Conservation (phyloP, 2,113 vertebrate genomes). For the Anas platyrhynchos region DNA sequence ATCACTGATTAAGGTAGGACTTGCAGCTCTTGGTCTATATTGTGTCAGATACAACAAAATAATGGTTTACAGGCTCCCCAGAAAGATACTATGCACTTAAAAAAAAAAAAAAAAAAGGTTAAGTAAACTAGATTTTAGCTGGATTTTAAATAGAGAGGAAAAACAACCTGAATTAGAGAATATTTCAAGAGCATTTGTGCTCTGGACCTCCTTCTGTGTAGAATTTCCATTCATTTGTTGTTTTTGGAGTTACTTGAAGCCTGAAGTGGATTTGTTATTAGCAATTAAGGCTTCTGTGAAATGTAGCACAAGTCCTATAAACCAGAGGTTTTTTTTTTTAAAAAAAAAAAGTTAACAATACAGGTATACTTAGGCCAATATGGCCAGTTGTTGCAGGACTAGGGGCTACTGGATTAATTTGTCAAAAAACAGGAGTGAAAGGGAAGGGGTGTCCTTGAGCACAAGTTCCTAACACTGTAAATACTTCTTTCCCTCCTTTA, state of each 20-base stretch:
- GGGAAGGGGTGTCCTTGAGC: background rate
- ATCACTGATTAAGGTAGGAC: no score
- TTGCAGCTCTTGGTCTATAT: no score
- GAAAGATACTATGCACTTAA: accelerated
- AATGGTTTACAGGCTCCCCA: background rate
- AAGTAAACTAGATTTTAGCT: no score
- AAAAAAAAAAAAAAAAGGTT: background rate
- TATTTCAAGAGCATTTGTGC: background rate
- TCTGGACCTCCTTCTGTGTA: background rate
- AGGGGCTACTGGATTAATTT: background rate
- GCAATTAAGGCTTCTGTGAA: background rate
- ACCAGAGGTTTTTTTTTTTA: no score
- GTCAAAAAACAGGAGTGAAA: background rate
- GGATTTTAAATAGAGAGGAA: background rate
- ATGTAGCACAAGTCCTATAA: background rate
- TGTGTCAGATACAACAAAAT: accelerated
- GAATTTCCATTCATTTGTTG: background rate
- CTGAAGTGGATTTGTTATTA: accelerated
- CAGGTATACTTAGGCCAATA: background rate
- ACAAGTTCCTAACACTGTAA: background rate
- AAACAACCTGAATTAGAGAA: background rate
- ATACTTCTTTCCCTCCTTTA: background rate
- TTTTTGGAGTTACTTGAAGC: background rate
- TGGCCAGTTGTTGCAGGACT: background rate
- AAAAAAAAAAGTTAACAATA: background rate